Base-by-base conservation (phyloP, 2,113 vertebrate species). In the Lepisosteus oculatus region DNA sequence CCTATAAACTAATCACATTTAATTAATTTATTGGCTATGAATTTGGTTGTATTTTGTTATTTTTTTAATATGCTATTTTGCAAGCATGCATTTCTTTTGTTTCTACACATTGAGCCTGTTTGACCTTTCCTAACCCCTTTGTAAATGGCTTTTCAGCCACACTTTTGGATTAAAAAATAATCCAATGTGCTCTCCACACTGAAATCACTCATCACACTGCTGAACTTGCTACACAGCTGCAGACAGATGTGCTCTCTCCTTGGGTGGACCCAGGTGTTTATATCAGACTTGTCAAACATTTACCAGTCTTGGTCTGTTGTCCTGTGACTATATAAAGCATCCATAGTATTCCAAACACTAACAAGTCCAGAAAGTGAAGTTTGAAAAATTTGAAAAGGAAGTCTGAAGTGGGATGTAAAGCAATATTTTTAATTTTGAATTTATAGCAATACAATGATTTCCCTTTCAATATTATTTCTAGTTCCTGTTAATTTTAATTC, bases 341-440 rank as follows among this genome's bases (percentile, higher is more conserved):
- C 87, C 80, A 82, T 80, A 90, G 81, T 88, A 89, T 87, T 90
- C 90, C 82, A 93, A 94, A 93, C 86, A 94, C 88, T 92, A 93
- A 93, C 84, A 88, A 83, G 85, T 83, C 83, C 79, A 59, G 68
- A 72, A 66, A 78, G 47, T 57, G 75, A n/a, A 73, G 84, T 80
- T 55, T 75, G 62, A 71, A 85, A 86, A 78, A 68, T 64, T 74
- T 17, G 15, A 17, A 17, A 17, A 74, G 82, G 91, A 83, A 72
- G 77, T 8, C 85, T 76, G 78, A 90, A 92, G 86, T 86, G 93
- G 87, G 83, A 65, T 75, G 75, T 82, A 79, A 61, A 55, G 79
- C 68, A 74, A 55, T 62, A 68, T 75, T 79, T 65, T 13, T 63
- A n/a, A n/a, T n/a, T n/a, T n/a, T n/a, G n/a, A n/a, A n/a, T n/a